phyloP scores from a whole-genome alignment of 2,888 invertebrate species.

The Suillia variegata region DNA sequence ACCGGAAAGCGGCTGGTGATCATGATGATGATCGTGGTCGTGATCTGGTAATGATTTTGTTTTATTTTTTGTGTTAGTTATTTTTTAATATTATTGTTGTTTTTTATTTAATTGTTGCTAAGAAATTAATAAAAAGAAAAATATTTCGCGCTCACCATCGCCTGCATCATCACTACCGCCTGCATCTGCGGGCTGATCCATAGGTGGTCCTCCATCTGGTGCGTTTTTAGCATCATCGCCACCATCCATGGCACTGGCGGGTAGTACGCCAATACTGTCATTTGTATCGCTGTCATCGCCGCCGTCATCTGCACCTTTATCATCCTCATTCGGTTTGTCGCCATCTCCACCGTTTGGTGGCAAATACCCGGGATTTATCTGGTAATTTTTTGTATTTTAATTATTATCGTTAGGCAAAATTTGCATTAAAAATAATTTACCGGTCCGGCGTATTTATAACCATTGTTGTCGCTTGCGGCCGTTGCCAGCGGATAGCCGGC shows the following conservation, averaged over 20 bases:
- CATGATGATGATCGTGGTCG: constrained; percentile 29
- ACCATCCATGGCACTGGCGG: constrained; percentile 48
- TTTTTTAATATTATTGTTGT: constrained; percentile 1
- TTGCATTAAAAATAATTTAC: too few relatives aligned
- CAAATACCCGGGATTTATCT: constrained; percentile 39
- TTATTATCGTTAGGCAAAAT: constrained; percentile 34
- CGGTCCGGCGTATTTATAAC: constrained; percentile 40
- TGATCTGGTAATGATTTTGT: constrained; percentile 15
- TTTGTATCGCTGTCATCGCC: constrained; percentile 26
- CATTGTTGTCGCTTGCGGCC: constrained; percentile 19
- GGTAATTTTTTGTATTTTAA: too few relatives aligned
- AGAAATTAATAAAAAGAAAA: too few relatives aligned
- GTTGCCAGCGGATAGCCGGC: constrained; percentile 30
- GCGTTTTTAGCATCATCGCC: constrained; percentile 29
- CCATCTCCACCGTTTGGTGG: constrained; percentile 22
- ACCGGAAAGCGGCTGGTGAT: constrained; percentile 33
- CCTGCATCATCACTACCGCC: constrained; percentile 1
- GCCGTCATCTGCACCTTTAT: constrained; percentile 20
- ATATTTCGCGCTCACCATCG: too few relatives aligned
- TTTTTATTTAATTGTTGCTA: too few relatives aligned
- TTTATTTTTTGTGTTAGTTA: constrained; percentile 9
- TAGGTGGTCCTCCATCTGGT: constrained; percentile 27
- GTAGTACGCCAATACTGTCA: constrained; percentile 46
- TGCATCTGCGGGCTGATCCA: too few relatives aligned
- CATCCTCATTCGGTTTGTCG: constrained; percentile 9